Evolutionary conservation across 2,113 vertebrate genomes (phyloP).

Genomic region (Pelvicachromis taeniatus): DNA sequence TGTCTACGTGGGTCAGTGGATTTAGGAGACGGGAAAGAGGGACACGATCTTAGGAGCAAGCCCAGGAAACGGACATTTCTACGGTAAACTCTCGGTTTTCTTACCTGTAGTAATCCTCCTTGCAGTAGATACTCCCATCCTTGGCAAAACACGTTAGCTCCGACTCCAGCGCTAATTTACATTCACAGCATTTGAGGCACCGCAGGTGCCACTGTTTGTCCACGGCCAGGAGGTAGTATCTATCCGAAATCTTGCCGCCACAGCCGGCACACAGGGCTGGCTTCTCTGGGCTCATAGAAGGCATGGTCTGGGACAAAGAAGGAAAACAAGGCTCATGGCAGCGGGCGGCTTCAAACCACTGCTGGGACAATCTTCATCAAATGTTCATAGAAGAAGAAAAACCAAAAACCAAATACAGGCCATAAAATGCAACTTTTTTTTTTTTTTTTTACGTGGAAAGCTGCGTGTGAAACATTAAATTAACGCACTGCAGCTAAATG

Average conservation of each 20-base stretch:
- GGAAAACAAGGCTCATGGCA: not conserved
- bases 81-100: conserved; percentile 22
- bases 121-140: conserved; percentile 99
- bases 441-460: not conserved
- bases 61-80: not conserved
- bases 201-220: conserved; percentile 99
- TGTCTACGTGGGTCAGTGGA: not conserved
- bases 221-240: conserved; percentile 98
- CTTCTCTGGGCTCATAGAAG: conserved; percentile 95
- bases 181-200: conserved; percentile 99
- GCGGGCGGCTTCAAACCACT: not conserved
- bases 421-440: not conserved
- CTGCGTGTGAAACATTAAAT: not conserved
- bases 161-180: conserved; percentile 96
- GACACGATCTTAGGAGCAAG: not conserved
- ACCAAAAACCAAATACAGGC: not conserved
- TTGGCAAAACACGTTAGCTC: conserved; percentile 99
- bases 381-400: not conserved
- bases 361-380: not conserved
- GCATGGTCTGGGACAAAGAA: conserved; percentile 81
- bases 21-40: not conserved
- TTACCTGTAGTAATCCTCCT: conserved; percentile 99
- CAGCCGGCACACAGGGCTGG: conserved; percentile 97
- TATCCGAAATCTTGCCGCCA: conserved; percentile 96
- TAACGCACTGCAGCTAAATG: not conserved